Evolutionary conservation across 2,888 invertebrate genomes (phyloP).

Genomic region (Caenorhabditis sulstoni): DNA sequence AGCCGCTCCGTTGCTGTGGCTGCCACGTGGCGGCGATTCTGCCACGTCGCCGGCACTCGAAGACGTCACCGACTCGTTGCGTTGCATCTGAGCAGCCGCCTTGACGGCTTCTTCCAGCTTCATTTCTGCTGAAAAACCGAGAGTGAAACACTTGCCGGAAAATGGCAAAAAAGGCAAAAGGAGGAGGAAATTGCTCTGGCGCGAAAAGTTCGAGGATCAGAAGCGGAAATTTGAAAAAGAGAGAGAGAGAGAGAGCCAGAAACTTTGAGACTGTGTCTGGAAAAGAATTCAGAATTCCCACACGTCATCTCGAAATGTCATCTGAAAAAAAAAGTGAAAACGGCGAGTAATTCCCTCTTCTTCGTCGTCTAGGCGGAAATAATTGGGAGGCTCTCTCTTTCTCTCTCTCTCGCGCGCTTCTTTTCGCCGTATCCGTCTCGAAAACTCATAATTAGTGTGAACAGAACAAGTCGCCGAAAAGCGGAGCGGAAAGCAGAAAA

Average conservation of each 20-base stretch:
- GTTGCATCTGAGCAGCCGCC: slow-evolving; percentile 22
- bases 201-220: too few relatives aligned
- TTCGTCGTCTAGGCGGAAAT: slow-evolving; percentile 15
- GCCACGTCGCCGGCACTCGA: slow-evolving; percentile 37
- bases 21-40: slow-evolving; percentile 5
- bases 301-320: slow-evolving; percentile 9
- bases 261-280: too few relatives aligned
- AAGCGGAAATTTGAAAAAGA: too few relatives aligned
- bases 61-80: slow-evolving; percentile 39
- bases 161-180: too few relatives aligned
- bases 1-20: neutral
- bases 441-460: slow-evolving; percentile 16
- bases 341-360: slow-evolving; percentile 16
- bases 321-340: slow-evolving; percentile 4
- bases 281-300: too few relatives aligned
- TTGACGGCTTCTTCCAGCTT: slow-evolving; percentile 49
- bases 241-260: too few relatives aligned
- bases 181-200: too few relatives aligned
- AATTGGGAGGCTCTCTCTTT: slow-evolving; percentile 17
- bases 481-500: too few relatives aligned
- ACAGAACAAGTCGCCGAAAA: too few relatives aligned
- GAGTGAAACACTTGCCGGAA: too few relatives aligned
- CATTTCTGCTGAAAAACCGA: slow-evolving; percentile 9
- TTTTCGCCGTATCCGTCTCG: neutral
- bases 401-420: neutral